These are phyloP conservation scores for Heliconius aoede DNA, from an alignment of 2,888 invertebrate species.

Conservation along the genomic window DNA sequence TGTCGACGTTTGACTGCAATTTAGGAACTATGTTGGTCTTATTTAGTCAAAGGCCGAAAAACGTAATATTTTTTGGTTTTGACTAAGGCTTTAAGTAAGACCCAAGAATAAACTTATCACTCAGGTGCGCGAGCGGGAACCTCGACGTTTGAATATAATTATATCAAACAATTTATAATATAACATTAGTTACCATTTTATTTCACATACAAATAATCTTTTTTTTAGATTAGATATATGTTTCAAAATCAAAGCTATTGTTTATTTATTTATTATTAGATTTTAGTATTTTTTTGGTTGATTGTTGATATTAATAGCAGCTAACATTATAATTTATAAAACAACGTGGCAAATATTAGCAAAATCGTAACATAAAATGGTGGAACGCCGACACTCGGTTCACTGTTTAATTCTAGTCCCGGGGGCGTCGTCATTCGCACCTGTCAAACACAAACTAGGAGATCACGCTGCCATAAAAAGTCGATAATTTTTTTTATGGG, in stretches of 20 bases:
- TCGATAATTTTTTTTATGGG: slow-evolving; percentile 32
- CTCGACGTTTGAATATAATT: too few species aligned
- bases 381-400: not conserved
- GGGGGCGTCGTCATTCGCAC: slow-evolving; percentile 17
- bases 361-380: slow-evolving; percentile 1
- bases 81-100: too few species aligned
- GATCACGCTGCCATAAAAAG: slow-evolving; percentile 23
- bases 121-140: too few species aligned
- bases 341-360: not conserved
- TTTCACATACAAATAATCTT: slow-evolving; percentile 24
- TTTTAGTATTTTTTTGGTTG: not conserved
- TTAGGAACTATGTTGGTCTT: too few species aligned
- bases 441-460: slow-evolving; percentile 30
- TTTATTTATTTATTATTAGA: not conserved
- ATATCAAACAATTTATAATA: too few species aligned
- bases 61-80: too few species aligned
- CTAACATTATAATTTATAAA: too few species aligned
- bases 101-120: too few species aligned
- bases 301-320: too few species aligned
- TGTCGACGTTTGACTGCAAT: too few species aligned
- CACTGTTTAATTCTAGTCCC: slow-evolving; percentile 20
- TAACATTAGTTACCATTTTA: slow-evolving; percentile 1
- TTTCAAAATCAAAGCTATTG: not conserved
- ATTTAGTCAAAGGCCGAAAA: too few species aligned
- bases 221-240: not conserved